Conservation (phyloP, 2,113 vertebrate species). For the Hemiprocne comata region DNA sequence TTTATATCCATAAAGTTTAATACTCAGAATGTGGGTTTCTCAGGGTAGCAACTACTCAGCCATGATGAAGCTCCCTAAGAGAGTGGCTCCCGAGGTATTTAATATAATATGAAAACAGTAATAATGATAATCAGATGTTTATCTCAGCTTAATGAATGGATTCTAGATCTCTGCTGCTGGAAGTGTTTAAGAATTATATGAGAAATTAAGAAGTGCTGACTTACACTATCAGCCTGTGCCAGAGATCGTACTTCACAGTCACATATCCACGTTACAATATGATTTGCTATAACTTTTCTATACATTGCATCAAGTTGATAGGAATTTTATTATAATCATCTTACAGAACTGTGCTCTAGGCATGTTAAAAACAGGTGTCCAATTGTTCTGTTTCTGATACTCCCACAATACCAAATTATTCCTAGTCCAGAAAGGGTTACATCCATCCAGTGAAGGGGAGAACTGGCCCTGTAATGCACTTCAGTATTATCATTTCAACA, state of each 20-base stretch:
- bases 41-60: constrained; percentile 10
- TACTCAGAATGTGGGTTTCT: background rate
- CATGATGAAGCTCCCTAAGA: constrained; percentile 17
- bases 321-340: background rate
- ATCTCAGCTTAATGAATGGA: background rate
- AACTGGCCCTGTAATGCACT: background rate
- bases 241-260: background rate
- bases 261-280: background rate
- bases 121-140: constrained; percentile 9
- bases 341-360: background rate
- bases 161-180: constrained; percentile 4
- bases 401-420: background rate
- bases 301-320: background rate
- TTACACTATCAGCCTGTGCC: background rate
- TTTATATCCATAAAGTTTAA: constrained; percentile 33
- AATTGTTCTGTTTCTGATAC: background rate
- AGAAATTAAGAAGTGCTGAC: background rate
- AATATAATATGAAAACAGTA: background rate
- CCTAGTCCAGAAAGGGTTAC: background rate
- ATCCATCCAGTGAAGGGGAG: background rate
- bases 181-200: background rate
- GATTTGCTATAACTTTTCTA: background rate
- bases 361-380: background rate
- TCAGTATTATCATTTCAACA: background rate
- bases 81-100: background rate